Percentiles rank a stretch among this genome's conserved stretches.
Evolutionary conservation across 2,113 vertebrate species (phyloP).

Genomic region (Archilochus colubris): DNA sequence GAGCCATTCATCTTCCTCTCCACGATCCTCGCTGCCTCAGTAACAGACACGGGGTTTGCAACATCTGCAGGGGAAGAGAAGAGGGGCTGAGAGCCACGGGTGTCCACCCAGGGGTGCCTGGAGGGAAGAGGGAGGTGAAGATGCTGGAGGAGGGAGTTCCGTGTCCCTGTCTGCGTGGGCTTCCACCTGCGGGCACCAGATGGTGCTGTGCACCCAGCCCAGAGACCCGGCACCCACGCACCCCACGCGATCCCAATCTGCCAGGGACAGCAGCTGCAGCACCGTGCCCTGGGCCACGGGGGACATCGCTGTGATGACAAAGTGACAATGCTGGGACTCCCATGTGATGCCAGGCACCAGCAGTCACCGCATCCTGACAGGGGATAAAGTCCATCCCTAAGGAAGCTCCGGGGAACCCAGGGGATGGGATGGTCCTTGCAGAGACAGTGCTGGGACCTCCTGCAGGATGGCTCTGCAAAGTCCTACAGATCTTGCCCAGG

Average conservation of each 20-base stretch:
- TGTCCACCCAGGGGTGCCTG: no score
- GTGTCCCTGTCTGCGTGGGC: accelerated
- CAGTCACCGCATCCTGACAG: background rate
- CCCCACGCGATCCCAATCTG: background rate
- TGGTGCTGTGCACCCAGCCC: slow-evolving; percentile 31
- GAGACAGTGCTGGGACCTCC: background rate
- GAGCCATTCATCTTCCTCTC: slow-evolving; percentile 35
- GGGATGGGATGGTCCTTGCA: accelerated
- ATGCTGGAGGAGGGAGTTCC: background rate
- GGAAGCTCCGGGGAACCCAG: background rate
- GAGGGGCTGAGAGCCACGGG: background rate
- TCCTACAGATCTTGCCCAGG: background rate
- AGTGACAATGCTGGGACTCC: background rate
- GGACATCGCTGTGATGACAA: background rate
- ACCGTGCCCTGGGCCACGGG: background rate
- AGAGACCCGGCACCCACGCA: background rate
- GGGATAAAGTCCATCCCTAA: accelerated
- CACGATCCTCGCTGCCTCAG: background rate
- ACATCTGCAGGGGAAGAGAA: slow-evolving; percentile 27
- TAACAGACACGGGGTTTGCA: slow-evolving; percentile 8
- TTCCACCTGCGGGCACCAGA: background rate
- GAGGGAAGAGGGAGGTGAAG: no score
- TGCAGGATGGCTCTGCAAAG: background rate
- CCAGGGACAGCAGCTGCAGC: background rate
- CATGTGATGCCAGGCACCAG: background rate